Percentiles rank a stretch among this genome's conserved stretches.
Evolutionary conservation across 30 jellyfish, hydroid and myxozoan species (phyloP).

Genomic region (Turritopsis rubra): DNA sequence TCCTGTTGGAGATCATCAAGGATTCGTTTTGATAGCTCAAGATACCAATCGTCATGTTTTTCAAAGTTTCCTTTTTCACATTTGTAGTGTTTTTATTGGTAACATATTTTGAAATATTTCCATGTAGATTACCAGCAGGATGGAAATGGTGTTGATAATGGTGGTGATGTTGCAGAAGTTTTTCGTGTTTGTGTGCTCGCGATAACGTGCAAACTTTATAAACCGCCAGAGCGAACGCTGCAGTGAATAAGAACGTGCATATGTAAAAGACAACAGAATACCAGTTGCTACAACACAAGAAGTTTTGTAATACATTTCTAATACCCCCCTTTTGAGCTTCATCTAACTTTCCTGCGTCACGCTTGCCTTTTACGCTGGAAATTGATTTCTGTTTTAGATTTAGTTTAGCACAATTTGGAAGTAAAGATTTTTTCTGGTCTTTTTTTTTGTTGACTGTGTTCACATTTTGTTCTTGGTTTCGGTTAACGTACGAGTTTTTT

Average conservation of each 20-base stretch:
- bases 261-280: constrained; percentile 21
- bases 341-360: background rate
- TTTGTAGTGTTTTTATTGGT: background rate
- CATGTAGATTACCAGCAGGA: background rate
- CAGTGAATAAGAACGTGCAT: constrained; percentile 18
- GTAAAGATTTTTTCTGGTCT: background rate
- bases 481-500: background rate
- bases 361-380: background rate
- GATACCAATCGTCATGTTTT: background rate
- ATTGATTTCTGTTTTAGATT: background rate
- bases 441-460: background rate
- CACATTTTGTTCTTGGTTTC: background rate
- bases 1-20: background rate
- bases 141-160: background rate
- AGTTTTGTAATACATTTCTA: background rate
- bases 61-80: background rate
- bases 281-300: constrained; percentile 16
- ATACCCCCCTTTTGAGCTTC: background rate
- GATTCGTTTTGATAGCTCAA: background rate
- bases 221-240: constrained; percentile 20
- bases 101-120: background rate
- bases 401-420: background rate
- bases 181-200: constrained; percentile 2
- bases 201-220: constrained; percentile 11
- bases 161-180: constrained; percentile 10